Base-by-base conservation (phyloP, 1,140 invertebrate genomes). In the Batillaria attramentaria region DNA sequence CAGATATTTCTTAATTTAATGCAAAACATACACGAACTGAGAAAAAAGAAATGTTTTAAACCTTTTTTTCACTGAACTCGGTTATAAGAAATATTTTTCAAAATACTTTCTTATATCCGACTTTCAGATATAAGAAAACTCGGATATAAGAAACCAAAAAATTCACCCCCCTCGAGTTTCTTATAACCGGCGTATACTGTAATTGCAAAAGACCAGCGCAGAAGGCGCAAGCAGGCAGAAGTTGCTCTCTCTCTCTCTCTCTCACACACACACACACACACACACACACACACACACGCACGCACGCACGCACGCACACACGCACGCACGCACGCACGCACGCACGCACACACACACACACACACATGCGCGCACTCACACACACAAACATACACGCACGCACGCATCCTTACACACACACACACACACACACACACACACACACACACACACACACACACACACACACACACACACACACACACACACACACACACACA, bases 191-290 rank as follows among this genome's bases (percentile, higher is more conserved):
- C n/a, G n/a, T n/a, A n/a, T n/a, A n/a, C n/a, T n/a, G n/a, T n/a
- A n/a, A n/a, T n/a, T n/a, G n/a, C n/a, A n/a, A n/a, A n/a, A n/a
- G n/a, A n/a, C n/a, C n/a, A n/a, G n/a, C n/a, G n/a, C n/a, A n/a
- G n/a, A n/a, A n/a, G n/a, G n/a, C n/a, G n/a, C n/a, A n/a, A n/a
- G n/a, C n/a, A n/a, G n/a, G n/a, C n/a, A n/a, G n/a, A n/a, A n/a
- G n/a, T n/a, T n/a, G n/a, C n/a, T n/a, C n/a, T n/a, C n/a, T 50
- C 46, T 24, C 46, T 24, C 46, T 50, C 46, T 50, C 46, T 50
- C 31, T 65, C 31, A 65, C 62, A 65, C 62, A 65, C 62, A 65
- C 62, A 28, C 24, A 28, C 62, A 28, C 62, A 24, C 62, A 28
- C 62, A 65, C 24, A 28, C 62, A 65, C 62, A 2, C 62, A 33